Base-by-base conservation (phyloP, 64 coral and sea anemone genomes). In the Catalaphyllia jardinei region DNA sequence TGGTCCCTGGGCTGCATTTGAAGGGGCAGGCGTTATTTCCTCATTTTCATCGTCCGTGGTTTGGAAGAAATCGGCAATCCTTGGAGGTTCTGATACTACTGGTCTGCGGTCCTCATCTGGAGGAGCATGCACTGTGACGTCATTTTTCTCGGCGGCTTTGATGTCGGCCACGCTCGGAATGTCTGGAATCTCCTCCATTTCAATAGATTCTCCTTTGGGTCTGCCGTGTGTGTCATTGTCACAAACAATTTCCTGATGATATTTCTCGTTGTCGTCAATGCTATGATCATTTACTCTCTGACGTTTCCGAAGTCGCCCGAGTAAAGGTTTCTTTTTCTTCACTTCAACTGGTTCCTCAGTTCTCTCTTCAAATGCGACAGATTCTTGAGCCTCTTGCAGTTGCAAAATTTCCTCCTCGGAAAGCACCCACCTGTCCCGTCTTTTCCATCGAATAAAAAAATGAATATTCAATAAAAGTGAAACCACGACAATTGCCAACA, bases 361-460 rank as follows among this genome's bases (percentile, higher is more conserved):
- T 71, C 27, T 63, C 20, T 71, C 62, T 10, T 46, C 31, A 12
- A 51, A 62, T 71, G 38, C 33, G 0, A 51, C 10, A 50, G 63
- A 24, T n/a, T 85, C 31, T 10, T 52, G 81, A 8, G 62, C 62
- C 1, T 52, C 12, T 1, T 85, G 81, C 13, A 39, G 31, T 14
- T 60, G 79, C 30, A 65, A 4, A 12, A 85, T 51, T 2, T 69
- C 81, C 22, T 85, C 62, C 28, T 85, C 62, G 10, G 81, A 85
- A 20, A 69, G 39, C 81, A 52, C 9, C 31, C 10, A 71, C 9
- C 39, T 17, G 14, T 85, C 19, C 49, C 81, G 71, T 38, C 81
- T 19, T 24, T 64, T 85, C 81, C 81, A 85, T 31, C 67, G 81
- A 17, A 85, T 24, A 14, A 85, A 71, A 51, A 85, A 85, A 18